Conservation (phyloP, 92 coral and sea anemone genomes). For the Bergia puertoricense region DNA sequence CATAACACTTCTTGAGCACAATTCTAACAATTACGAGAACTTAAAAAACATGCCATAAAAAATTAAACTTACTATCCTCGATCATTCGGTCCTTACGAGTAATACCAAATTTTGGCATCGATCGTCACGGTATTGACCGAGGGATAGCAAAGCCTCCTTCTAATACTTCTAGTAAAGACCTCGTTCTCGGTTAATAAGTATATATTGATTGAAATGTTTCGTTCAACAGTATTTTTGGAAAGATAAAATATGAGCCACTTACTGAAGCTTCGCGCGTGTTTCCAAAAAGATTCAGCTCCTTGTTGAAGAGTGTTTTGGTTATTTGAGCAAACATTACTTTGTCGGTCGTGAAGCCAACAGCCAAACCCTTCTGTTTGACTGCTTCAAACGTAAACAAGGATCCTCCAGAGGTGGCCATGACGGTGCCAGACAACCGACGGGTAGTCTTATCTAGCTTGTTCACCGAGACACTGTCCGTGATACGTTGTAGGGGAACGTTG, state of each 20-base stretch:
- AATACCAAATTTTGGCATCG: too few species aligned
- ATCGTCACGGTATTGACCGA: too few species aligned
- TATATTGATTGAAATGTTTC: too few species aligned
- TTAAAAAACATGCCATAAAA: too few species aligned
- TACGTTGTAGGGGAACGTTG: constrained; percentile 35
- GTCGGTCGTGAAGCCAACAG: constrained; percentile 36
- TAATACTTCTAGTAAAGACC: too few species aligned
- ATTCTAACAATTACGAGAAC: too few species aligned
- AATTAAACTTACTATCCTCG: too few species aligned
- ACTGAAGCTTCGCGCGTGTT: constrained; percentile 27
- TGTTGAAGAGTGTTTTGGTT: constrained; percentile 22
- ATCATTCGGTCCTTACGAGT: too few species aligned
- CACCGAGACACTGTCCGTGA: background rate
- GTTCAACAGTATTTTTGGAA: background rate
- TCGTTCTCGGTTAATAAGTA: too few species aligned
- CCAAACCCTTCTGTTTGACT: constrained; percentile 38
- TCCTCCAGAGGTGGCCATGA: constrained; percentile 14
- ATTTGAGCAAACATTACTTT: constrained; percentile 42
- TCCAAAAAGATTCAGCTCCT: constrained; percentile 32
- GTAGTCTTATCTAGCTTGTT: constrained; percentile 27
- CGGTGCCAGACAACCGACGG: constrained; percentile 10
- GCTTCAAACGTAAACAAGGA: constrained; percentile 29
- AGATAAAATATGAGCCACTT: background rate
- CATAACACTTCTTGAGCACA: too few species aligned
- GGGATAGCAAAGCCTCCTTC: too few species aligned